Evolutionary conservation across 2,888 invertebrate species (phyloP).

Genomic region (Corbicula japonica): DNA sequence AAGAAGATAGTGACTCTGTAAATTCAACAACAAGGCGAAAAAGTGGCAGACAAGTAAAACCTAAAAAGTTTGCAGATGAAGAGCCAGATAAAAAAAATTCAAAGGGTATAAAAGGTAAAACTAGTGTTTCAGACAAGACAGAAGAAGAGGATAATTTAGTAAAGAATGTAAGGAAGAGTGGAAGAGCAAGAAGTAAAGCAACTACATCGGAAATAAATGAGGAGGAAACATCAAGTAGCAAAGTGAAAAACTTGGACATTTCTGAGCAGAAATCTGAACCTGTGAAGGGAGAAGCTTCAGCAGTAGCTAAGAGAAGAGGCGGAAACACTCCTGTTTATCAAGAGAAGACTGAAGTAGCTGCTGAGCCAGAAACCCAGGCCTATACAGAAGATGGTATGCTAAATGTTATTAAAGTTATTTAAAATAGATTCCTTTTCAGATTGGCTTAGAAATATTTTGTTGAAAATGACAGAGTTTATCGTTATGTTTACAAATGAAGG

Average conservation of each 20-base stretch:
- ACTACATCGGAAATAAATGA: neutral
- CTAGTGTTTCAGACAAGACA: no score
- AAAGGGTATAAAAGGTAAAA: no score
- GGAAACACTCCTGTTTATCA: conserved; percentile 21
- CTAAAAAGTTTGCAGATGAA: no score
- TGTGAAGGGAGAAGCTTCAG: conserved; percentile 7
- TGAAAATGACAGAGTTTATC: no score
- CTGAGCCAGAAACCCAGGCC: conserved; percentile 45
- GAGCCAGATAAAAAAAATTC: no score
- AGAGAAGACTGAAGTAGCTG: conserved; percentile 8
- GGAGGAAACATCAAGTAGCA: neutral
- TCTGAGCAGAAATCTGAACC: no score
- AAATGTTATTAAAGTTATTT: conserved; percentile 14
- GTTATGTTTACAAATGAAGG: no score
- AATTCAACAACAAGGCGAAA: neutral
- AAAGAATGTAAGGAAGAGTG: conserved; percentile 16
- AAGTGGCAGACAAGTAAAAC: no score
- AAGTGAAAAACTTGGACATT: conserved; percentile 3
- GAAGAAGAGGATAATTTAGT: no score
- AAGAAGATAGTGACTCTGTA: no score
- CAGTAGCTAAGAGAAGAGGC: conserved; percentile 6
- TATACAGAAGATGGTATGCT: conserved; percentile 35
- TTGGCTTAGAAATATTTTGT: no score
- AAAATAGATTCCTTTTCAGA: no score
- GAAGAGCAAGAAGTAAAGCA: conserved; percentile 7